Conservation (phyloP, 2,888 invertebrate genomes). For the Deilephila elpenor region DNA sequence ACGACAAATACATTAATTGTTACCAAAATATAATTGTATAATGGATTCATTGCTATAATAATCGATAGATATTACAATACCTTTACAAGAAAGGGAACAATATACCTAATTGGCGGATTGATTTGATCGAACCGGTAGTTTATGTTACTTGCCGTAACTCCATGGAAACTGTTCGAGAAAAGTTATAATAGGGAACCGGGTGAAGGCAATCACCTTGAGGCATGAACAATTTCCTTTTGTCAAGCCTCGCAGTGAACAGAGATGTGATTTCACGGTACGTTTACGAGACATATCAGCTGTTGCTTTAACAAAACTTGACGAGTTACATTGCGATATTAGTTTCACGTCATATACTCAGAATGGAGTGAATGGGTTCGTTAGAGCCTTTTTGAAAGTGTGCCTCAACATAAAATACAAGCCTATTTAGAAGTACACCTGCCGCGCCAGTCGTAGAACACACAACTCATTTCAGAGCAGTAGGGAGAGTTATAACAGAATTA, state of each 20-base stretch:
- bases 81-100: too few relatives aligned
- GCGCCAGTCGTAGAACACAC: background rate
- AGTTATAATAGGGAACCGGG: conserved; percentile 50
- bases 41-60: too few relatives aligned
- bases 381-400: background rate
- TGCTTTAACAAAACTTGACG: conserved; percentile 39
- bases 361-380: conserved; percentile 19
- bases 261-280: conserved; percentile 64
- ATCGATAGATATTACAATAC: background rate
- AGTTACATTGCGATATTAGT: conserved; percentile 34
- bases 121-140: background rate
- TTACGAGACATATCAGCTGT: conserved; percentile 46
- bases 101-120: background rate
- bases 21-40: too few relatives aligned
- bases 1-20: too few relatives aligned
- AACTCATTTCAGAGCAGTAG: background rate
- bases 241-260: conserved; percentile 56
- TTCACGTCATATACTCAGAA: background rate
- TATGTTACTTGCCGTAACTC: conserved; percentile 7
- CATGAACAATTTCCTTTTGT: conserved; percentile 61
- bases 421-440: background rate
- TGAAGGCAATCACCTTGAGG: conserved; percentile 54
- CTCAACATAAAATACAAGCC: background rate
- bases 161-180: conserved; percentile 43
- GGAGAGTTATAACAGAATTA: too few relatives aligned